Evolutionary conservation across 1,140 invertebrate species (phyloP).

Genomic region (Hetaerina americana): DNA sequence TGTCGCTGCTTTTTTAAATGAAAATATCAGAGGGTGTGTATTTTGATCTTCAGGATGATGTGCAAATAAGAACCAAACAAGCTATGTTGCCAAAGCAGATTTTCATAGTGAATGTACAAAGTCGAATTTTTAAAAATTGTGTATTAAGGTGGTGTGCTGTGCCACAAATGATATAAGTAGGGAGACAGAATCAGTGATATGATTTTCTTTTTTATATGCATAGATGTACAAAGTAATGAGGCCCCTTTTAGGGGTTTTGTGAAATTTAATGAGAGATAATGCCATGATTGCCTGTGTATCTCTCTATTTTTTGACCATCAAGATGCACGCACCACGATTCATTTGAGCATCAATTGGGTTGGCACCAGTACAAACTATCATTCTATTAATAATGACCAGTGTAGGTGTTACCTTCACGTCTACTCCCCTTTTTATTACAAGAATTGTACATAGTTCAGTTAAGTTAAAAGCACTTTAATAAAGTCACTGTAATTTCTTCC

Average conservation of each 20-base stretch:
- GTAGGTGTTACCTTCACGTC: background rate
- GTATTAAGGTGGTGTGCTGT: background rate
- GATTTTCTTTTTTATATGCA: constrained; percentile 1
- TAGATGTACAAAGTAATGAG: background rate
- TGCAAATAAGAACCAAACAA: background rate
- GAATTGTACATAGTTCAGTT: background rate
- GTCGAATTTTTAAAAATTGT: background rate
- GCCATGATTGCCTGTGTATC: too few relatives aligned
- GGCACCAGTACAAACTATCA: background rate
- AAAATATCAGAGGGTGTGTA: background rate
- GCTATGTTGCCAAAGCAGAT: background rate
- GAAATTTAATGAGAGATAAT: background rate
- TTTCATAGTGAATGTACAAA: background rate
- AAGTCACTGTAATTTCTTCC: background rate
- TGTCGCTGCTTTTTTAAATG: background rate
- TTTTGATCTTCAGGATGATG: background rate
- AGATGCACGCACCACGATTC: background rate
- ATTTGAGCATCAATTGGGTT: background rate
- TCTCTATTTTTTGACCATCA: background rate
- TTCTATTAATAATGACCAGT: background rate
- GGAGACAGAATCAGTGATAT: background rate
- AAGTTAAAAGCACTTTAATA: background rate
- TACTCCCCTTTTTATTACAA: background rate
- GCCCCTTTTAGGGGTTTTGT: background rate
- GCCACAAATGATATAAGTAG: background rate